phyloP scores from a whole-genome alignment of 1,140 invertebrate species.

The Colletes latitarsis region DNA sequence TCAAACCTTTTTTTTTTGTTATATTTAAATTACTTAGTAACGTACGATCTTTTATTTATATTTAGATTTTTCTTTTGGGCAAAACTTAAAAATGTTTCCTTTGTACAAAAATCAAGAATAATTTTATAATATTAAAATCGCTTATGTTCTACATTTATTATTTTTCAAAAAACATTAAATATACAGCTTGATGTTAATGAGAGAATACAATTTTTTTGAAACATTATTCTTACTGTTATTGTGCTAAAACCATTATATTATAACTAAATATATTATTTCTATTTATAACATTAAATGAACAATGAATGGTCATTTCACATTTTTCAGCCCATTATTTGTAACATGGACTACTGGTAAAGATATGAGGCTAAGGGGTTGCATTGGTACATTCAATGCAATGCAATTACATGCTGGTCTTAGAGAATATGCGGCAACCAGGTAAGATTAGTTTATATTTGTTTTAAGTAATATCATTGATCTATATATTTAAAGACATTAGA shows the following conservation, averaged over 20 bases:
- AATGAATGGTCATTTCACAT: constrained; percentile 16
- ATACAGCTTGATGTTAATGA: background rate
- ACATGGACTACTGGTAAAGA: constrained; percentile 99
- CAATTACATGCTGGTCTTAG: constrained; percentile 94
- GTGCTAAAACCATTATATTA: background rate
- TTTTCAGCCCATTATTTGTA: constrained; percentile 97
- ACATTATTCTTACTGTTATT: no score
- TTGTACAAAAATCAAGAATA: background rate
- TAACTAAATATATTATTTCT: background rate
- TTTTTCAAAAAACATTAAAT: background rate
- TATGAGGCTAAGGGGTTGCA: constrained; percentile 94
- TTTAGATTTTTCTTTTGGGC: background rate
- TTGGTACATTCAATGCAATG: constrained; percentile 97
- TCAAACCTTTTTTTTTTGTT: background rate
- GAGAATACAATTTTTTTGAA: background rate
- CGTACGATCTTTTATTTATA: background rate
- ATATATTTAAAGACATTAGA: constrained; percentile 36
- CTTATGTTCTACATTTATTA: background rate
- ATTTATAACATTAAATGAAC: background rate
- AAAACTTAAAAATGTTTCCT: background rate
- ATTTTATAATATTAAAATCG: background rate
- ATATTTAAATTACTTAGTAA: background rate
- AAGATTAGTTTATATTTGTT: constrained; percentile 55
- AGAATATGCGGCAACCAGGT: constrained; percentile 97
- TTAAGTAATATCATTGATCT: background rate